Evolutionary conservation across 1,140 invertebrate species (phyloP).

Genomic region (Leptonema lineaticorne): DNA sequence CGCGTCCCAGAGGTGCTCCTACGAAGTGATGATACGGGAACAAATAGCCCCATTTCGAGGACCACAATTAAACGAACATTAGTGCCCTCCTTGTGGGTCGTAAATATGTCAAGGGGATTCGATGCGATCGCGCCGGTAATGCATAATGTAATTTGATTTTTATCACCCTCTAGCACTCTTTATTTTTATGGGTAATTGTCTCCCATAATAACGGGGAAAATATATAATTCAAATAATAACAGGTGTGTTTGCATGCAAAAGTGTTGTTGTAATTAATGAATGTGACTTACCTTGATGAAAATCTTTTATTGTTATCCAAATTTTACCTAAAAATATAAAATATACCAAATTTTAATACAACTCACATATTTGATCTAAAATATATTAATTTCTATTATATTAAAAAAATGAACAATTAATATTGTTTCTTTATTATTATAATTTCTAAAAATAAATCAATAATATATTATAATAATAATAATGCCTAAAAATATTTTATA

Average conservation of each 20-base stretch:
- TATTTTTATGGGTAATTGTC: background rate
- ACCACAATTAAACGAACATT: conserved; percentile 15
- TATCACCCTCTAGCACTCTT: background rate
- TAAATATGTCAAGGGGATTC: conserved; percentile 1
- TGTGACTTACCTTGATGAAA: background rate
- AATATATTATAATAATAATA: too few species aligned
- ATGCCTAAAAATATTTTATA: too few species aligned
- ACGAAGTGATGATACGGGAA: conserved; percentile 6
- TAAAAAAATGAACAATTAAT: too few species aligned
- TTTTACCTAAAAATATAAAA: too few species aligned
- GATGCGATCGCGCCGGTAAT: background rate
- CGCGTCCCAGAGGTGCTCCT: background rate
- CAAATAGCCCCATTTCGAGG: background rate
- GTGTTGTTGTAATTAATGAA: background rate
- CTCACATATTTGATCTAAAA: too few species aligned
- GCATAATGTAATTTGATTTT: background rate
- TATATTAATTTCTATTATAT: too few species aligned
- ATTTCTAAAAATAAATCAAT: too few species aligned
- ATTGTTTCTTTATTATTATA: too few species aligned
- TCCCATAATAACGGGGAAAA: background rate
- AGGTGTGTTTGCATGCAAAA: background rate
- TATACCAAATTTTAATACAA: too few species aligned
- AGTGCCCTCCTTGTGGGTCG: background rate
- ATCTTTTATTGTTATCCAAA: too few species aligned
- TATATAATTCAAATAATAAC: too few species aligned